Base-by-base conservation (phyloP, 2,797 vertebrate genomes). In the Otolemur crassicaudatus region DNA sequence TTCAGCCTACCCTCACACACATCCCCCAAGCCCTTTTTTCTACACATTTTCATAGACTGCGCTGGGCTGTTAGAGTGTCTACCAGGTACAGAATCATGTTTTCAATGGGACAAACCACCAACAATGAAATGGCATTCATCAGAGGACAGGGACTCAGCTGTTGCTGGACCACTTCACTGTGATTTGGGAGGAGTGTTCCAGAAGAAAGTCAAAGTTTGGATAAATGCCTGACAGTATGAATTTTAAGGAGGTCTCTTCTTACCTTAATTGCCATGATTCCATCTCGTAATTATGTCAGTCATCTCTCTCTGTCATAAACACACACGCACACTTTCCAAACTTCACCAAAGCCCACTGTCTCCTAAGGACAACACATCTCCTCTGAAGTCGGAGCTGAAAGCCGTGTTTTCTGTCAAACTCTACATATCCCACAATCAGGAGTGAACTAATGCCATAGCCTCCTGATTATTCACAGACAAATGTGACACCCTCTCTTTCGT, bases 131-230 rank as follows among this genome's bases (percentile, higher is more conserved):
- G 17, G 34, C 19, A 49, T 34, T 2, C 56, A 19, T 79, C 40
- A 72, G 27, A 77, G 63, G 49, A 63, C 3, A 63, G 9, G 25
- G 60, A 91, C 31, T 60, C 67, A n/a, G n/a, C 60, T 92, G 13
- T 58, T 83, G 22, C 58, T 95, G 43, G 53, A 83, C 60, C 16
- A 29, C 12, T 83, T 63, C 6, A 83, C 73, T 69, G 29, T 60
- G 34, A 69, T 37, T 91, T 90, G 27, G 69, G 3, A 93, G 22
- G 22, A 37, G 4, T 19, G 2, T 85, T 93, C 63, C 14, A 65
- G 37, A 89, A 89, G 61, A 96, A 93, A 91, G 75, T 43, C 58
- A 34, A 92, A 84, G 13, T 85, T 80, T 85, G 20, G 37, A 67
- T 58, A 25, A 94, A 72, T 65, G 31, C 9, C 70, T 94, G 16